Base-by-base conservation (phyloP, 2,797 vertebrate genomes). In the Epinephelus coioides region DNA sequence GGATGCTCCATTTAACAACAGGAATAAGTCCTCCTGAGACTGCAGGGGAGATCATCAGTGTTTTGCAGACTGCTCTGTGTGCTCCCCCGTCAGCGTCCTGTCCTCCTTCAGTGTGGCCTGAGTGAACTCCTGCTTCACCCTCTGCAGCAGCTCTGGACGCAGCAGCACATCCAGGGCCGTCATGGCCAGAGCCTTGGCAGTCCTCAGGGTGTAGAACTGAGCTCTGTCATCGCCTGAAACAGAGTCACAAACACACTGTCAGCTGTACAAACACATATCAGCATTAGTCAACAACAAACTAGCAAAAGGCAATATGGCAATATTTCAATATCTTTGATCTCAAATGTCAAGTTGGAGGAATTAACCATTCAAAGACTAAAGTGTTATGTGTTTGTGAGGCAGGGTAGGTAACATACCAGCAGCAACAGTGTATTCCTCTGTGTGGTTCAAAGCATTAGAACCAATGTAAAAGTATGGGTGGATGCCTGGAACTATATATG, bases 381-480 rank as follows among this genome's bases (percentile, higher is more conserved):
- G 34, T 34, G 0, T 34, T 34, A 34, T 34, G 34, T 34, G 34
- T 34, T 34, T 34, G 6, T 34, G 34, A 34, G 34, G 34, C 34
- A 34, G 43, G 12, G 10, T 44, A 9, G 2, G 44, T 17, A 0
- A 15, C 86, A 84, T 85, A 97, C 96, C 96, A 67, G 96, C 90
- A 81, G 96, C 96, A 75, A 88, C 92, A 21, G 96, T 96, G 62
- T 97, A 97, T 56, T 96, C 92, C 81, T 95, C 95, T 14, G 97
- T 97, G 80, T 98, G 97, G 83, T 96, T 97, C 83, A 97, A 76
- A 13, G 96, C 96, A 68, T 95, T 88, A 17, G 96, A 94, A 7
- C 97, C 97, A 79, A 97, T 97, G 85, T 96, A 97, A 92, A 97
- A 97, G 86, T 97, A 97, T 0, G 96, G 94, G 81, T 97, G 97